Percentiles rank a stretch among this genome's conserved stretches.
These are phyloP conservation scores for Grapholita molesta DNA, from an alignment of 1,140 invertebrate species.

Conservation along the genomic window DNA sequence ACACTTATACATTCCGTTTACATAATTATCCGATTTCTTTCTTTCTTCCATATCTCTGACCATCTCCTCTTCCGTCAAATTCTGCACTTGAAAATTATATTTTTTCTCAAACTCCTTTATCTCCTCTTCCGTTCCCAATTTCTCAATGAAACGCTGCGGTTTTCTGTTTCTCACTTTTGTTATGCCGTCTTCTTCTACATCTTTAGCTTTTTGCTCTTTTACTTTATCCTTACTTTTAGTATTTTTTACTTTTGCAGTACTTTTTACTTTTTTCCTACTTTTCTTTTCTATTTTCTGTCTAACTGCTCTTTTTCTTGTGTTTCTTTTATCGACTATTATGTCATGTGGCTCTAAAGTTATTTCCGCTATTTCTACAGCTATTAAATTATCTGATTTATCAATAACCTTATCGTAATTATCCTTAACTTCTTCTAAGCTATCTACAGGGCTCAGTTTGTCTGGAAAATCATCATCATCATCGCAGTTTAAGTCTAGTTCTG, in stretches of 20 bases:
- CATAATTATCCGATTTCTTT: neutral
- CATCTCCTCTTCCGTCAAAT: neutral
- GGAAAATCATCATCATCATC: neutral
- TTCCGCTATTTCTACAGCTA: neutral
- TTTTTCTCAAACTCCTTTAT: neutral
- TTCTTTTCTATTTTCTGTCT: neutral
- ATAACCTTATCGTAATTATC: neutral
- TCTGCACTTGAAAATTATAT: neutral
- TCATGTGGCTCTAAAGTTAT: neutral
- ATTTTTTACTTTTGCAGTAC: neutral
- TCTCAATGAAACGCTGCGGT: neutral
- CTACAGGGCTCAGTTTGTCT: neutral
- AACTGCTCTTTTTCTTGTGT: neutral
- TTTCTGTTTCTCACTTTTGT: neutral
- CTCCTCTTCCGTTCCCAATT: neutral
- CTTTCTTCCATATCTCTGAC: neutral
- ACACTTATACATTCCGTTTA: neutral
- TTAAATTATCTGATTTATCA: neutral
- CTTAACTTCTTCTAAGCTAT: neutral
- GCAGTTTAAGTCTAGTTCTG: neutral
- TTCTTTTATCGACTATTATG: neutral
- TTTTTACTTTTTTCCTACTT: neutral
- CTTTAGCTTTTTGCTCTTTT: neutral
- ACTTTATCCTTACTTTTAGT: neutral
- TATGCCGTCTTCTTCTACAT: neutral